Evolutionary conservation across 1,140 invertebrate genomes (phyloP).

Genomic region (Sogatella furcifera): DNA sequence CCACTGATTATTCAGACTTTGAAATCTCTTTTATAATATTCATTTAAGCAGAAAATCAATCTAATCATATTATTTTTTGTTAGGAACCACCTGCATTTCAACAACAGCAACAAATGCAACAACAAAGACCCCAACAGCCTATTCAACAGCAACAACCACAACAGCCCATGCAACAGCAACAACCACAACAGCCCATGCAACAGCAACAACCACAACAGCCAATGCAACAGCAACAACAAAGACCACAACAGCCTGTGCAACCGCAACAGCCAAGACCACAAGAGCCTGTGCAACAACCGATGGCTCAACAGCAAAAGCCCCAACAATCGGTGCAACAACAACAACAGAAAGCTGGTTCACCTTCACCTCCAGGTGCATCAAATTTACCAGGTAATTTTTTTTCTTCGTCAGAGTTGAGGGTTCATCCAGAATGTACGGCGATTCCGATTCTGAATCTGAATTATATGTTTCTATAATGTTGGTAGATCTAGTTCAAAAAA

Average conservation of each 20-base stretch:
- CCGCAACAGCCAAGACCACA: conserved; percentile 25
- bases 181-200: conserved; percentile 27
- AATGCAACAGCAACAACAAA: conserved; percentile 28
- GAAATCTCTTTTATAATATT: no score
- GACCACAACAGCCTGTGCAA: conserved; percentile 26
- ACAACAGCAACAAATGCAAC: conserved; percentile 31
- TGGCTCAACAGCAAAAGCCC: not conserved
- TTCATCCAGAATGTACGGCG: no score
- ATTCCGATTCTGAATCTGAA: no score
- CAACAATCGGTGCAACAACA: conserved; percentile 4
- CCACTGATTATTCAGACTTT: no score
- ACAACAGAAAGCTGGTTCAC: conserved; percentile 1
- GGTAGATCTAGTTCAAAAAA: no score
- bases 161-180: conserved; percentile 35
- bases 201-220: conserved; percentile 32
- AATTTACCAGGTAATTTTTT: not conserved
- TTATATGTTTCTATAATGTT: no score
- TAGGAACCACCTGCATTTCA: conserved; percentile 30
- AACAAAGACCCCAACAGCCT: conserved; percentile 25
- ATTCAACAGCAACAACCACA: conserved; percentile 32
- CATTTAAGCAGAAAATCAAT: no score
- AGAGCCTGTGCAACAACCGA: conserved; percentile 19
- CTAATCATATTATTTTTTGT: no score
- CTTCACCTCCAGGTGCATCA: not conserved
- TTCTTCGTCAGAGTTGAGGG: no score